Evolutionary conservation across 1,140 invertebrate genomes (phyloP).

Genomic region (Drosophila saltans): DNA sequence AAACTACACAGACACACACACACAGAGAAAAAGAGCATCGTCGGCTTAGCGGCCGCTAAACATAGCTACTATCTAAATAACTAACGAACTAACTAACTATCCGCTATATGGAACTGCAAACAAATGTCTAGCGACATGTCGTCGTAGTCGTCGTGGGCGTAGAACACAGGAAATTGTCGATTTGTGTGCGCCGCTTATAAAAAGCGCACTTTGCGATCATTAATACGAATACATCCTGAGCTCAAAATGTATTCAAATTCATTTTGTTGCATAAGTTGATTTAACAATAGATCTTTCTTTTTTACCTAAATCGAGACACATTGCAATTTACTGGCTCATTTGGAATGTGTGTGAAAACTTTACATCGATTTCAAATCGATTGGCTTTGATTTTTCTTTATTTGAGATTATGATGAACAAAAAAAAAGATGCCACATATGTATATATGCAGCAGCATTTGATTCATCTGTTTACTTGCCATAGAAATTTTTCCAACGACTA

Average conservation of each 20-base stretch:
- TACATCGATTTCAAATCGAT: background rate
- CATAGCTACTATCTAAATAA: background rate
- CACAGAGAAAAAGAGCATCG: slow-evolving; percentile 10
- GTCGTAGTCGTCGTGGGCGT: slow-evolving; percentile 42
- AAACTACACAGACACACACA: background rate
- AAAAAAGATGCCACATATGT: background rate
- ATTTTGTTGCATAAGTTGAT: slow-evolving; percentile 16
- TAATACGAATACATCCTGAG: slow-evolving; percentile 48
- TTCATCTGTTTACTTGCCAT: slow-evolving; percentile 1
- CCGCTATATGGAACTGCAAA: slow-evolving; percentile 1
- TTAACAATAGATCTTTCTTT: background rate
- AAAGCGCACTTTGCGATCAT: slow-evolving; percentile 37
- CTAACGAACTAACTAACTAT: slow-evolving; percentile 2
- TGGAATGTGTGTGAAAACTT: slow-evolving; percentile 1
- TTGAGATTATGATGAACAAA: background rate
- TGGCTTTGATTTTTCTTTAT: background rate
- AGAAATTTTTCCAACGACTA: slow-evolving; percentile 11
- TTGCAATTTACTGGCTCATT: background rate
- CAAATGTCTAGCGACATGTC: slow-evolving; percentile 4
- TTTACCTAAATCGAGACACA: background rate
- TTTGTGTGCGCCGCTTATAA: slow-evolving; percentile 53
- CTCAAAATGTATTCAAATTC: slow-evolving; percentile 20
- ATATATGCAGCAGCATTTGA: background rate
- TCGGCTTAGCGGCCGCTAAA: slow-evolving; percentile 2
- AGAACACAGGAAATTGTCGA: slow-evolving; percentile 58